Base-by-base conservation (phyloP, 2,113 vertebrate species). In the Oryzias celebensis region DNA sequence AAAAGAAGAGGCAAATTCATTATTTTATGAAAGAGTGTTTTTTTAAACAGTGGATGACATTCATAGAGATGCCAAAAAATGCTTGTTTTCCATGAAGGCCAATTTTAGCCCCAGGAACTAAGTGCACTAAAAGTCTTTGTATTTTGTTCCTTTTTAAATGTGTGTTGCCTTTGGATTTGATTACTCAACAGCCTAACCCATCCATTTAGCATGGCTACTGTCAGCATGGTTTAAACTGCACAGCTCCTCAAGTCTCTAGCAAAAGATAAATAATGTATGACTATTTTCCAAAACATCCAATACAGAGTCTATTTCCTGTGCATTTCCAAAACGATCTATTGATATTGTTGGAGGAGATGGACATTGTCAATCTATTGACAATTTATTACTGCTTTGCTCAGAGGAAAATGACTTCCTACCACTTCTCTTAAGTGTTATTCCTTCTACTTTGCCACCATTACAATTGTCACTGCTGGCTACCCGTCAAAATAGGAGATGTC, bases 391-490 rank as follows among this genome's bases (percentile, higher is more conserved):
- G 65, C 65, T 80, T 71, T 62, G 71, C 69, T 76, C 70, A 68
- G 69, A 76, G 77, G 81, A 76, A 72, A 71, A 28, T 65, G 50
- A 62, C 68, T 72, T 78, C 7, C 80, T 81, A 72, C 58, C 51
- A 26, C 53, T 74, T 80, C 83, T 85, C 77, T 66, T 81, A 82
- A 86, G 83, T 71, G 78, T 62, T 75, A 65, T 73, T 68, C 50
- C 53, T 44, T 65, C 62, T 75, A 58, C 62, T 77, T 75, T 44
- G 56, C 73, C 43, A 55, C 78, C 70, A 58, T 68, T 72, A 71
- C 68, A 64, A 56, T 41, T 84, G 85, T 87, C 87, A 66, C 75
- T 18, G 48, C 65, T 31, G 77, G 77, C 70, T 12, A 4, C 72
- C 73, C 76, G 54, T 88, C 83, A 85, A 62, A 66, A 48, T 8